Evolutionary conservation across 2,888 invertebrate genomes (phyloP).

Genomic region (Euclidia mi): DNA sequence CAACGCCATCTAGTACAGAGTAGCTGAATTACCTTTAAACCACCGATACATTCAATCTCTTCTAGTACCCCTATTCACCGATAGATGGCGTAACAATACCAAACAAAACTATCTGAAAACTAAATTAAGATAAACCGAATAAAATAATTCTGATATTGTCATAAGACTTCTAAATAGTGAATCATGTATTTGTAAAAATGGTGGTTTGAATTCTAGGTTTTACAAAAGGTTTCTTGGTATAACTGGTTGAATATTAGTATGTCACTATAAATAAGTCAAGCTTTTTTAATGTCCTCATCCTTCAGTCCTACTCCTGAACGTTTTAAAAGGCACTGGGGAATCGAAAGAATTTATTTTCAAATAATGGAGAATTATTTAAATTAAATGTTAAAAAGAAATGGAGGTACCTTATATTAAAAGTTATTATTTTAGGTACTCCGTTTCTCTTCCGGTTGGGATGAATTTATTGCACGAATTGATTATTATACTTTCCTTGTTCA

Average conservation of each 20-base stretch:
- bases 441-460: conserved; percentile 12
- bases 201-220: no score
- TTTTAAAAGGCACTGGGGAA: conserved; percentile 47
- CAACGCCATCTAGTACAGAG: no score
- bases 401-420: conserved; percentile 17
- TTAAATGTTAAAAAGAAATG: conserved; percentile 42
- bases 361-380: conserved; percentile 62
- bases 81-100: no score
- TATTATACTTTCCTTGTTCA: conserved; percentile 3
- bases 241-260: conserved; percentile 6
- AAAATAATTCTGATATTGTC: no score
- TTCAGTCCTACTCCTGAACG: conserved; percentile 40
- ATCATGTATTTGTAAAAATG: no score
- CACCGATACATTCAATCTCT: no score
- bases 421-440: conserved; percentile 17
- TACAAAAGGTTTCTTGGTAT: no score
- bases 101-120: no score
- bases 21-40: no score
- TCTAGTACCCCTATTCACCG: no score
- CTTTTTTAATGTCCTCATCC: conserved; percentile 39
- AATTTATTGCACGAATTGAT: conserved; percentile 15
- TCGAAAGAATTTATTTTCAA: conserved; percentile 55
- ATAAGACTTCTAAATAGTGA: no score
- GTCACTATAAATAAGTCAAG: conserved; percentile 17
- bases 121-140: no score